phyloP scores from a whole-genome alignment of 2,113 vertebrate genomes.

The Phalacrocorax carbo region DNA sequence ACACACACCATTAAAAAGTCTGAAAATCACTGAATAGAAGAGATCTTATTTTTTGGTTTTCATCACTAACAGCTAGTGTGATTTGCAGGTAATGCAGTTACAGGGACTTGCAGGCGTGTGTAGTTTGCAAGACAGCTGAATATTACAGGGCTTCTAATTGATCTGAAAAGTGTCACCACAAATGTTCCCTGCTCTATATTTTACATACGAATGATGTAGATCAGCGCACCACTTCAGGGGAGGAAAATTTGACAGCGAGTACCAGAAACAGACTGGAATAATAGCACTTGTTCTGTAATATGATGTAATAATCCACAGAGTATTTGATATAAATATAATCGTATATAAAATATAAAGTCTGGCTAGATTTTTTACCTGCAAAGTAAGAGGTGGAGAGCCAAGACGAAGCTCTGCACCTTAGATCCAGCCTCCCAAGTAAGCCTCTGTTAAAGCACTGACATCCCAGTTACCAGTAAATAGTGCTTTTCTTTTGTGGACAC shows the following conservation, averaged over 20 bases:
- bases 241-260: neutral
- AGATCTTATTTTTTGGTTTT: neutral
- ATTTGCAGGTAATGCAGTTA: neutral
- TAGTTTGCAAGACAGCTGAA: neutral
- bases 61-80: neutral
- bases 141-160: neutral
- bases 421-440: neutral
- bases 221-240: neutral
- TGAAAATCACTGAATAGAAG: neutral
- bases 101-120: fast-evolving
- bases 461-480: neutral
- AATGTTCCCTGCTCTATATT: neutral
- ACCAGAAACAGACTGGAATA: neutral
- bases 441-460: neutral
- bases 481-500: neutral
- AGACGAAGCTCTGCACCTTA: neutral
- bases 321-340: neutral
- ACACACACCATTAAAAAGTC: neutral
- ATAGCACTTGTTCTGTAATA: neutral
- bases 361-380: neutral
- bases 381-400: neutral
- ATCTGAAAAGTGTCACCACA: neutral
- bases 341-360: neutral
- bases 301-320: neutral
- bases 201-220: neutral